Percentiles rank a stretch among this genome's conserved stretches.
phyloP scores from a whole-genome alignment of 2,113 vertebrate species.

The Podarcis cretensis region DNA sequence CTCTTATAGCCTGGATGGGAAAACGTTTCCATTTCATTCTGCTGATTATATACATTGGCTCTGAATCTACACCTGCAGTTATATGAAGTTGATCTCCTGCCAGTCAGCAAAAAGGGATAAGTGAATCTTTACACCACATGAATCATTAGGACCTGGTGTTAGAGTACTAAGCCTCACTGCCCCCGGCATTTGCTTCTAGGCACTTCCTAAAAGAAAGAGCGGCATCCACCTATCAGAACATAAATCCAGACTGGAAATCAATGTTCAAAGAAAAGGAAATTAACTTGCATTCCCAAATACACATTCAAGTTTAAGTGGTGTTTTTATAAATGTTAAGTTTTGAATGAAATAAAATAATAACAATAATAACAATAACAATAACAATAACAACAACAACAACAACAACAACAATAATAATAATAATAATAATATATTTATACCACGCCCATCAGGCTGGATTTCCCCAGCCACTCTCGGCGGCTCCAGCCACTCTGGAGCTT shows the following conservation, averaged over 20 bases:
- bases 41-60: not conserved
- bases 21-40: not conserved
- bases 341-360: not conserved
- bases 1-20: not conserved
- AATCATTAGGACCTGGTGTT: slow-evolving; percentile 31
- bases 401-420: too few relatives aligned
- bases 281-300: not conserved
- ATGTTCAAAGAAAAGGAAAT: not conserved
- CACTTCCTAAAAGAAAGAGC: not conserved
- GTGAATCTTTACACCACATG: not conserved
- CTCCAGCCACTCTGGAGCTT: not conserved
- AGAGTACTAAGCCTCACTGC: slow-evolving; percentile 21
- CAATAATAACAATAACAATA: too few relatives aligned
- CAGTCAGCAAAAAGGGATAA: slow-evolving; percentile 41
- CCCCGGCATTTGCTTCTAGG: slow-evolving; percentile 40
- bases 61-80: slow-evolving; percentile 43
- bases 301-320: not conserved
- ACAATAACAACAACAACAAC: too few relatives aligned
- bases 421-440: too few relatives aligned
- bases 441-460: too few relatives aligned
- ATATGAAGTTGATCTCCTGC: slow-evolving; percentile 46
- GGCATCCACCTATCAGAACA: not conserved
- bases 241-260: not conserved
- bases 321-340: not conserved
- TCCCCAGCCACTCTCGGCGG: too few relatives aligned